These are phyloP conservation scores for Dinothrombium tinctorium DNA, from an alignment of 1,140 invertebrate genomes.

Conservation along the genomic window DNA sequence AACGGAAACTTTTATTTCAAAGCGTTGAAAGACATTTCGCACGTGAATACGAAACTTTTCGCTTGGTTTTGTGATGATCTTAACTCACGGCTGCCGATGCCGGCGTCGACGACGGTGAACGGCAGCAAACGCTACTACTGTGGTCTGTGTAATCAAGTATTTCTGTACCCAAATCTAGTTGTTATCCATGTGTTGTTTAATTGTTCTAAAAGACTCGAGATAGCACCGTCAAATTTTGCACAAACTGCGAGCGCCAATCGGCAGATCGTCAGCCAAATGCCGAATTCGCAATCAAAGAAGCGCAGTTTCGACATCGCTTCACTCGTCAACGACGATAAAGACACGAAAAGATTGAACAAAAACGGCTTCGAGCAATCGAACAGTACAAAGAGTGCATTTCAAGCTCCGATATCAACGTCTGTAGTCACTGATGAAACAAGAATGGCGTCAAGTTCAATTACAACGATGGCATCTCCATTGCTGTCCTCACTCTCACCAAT, in stretches of 20 bases:
- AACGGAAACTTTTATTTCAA: constrained; percentile 23
- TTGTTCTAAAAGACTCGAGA: constrained; percentile 7
- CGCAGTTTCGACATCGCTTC: constrained; percentile 16
- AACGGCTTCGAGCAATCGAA: not conserved
- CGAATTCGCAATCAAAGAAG: constrained; percentile 8
- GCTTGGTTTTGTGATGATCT: constrained; percentile 26
- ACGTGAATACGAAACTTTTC: constrained; percentile 19
- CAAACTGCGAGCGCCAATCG: not conserved
- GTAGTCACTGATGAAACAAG: not conserved
- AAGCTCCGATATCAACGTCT: not conserved
- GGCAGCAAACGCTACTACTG: constrained; percentile 14
- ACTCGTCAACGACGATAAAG: constrained; percentile 11
- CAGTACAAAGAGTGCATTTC: not conserved
- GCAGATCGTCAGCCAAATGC: not conserved
- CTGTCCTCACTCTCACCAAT: not conserved
- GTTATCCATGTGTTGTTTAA: constrained; percentile 15
- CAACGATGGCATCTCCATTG: not conserved
- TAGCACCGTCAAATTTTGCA: not conserved
- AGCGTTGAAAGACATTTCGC: constrained; percentile 16
- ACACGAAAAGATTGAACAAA: not conserved
- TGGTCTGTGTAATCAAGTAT: constrained; percentile 14
- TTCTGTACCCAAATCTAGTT: constrained; percentile 15
- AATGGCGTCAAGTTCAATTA: not conserved
- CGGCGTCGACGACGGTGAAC: constrained; percentile 14
- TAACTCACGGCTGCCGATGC: constrained; percentile 19